A percentile compares a stretch with the other conserved stretches of the same genome.
Conservation (phyloP, 1,140 invertebrate genomes). For the Anoplolepis gracilipes region DNA sequence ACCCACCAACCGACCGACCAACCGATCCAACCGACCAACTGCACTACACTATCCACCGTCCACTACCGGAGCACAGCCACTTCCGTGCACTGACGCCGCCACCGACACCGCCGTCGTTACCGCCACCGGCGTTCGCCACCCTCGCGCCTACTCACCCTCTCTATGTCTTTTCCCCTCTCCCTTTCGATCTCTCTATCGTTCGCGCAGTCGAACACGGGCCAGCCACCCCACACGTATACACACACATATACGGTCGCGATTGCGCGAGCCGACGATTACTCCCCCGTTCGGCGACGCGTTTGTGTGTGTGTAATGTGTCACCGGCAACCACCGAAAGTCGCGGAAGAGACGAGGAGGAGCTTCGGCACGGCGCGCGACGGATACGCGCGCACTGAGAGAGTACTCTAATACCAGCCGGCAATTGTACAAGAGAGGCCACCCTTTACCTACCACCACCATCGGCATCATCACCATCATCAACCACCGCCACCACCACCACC, state of each 20-base stretch:
- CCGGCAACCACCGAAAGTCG: not conserved
- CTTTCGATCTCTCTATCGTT: slow-evolving; percentile 26
- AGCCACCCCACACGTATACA: slow-evolving; percentile 26
- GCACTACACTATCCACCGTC: slow-evolving; percentile 71
- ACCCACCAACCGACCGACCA: slow-evolving; percentile 49
- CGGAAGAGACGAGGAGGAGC: slow-evolving; percentile 53
- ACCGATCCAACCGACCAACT: slow-evolving; percentile 65
- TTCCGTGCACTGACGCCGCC: slow-evolving; percentile 60
- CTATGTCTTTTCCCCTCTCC: slow-evolving; percentile 28
- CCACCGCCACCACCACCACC: slow-evolving; percentile 50
- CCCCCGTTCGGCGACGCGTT: slow-evolving; percentile 2
- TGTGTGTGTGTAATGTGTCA: not conserved
- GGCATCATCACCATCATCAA: slow-evolving; percentile 22
- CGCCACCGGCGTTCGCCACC: slow-evolving; percentile 58
- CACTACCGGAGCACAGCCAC: slow-evolving; percentile 69
- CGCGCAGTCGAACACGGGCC: slow-evolving; percentile 35
- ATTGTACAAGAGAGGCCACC: slow-evolving; percentile 29
- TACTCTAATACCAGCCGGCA: slow-evolving; percentile 28
- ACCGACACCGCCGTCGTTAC: slow-evolving; percentile 42
- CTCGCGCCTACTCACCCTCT: slow-evolving; percentile 60
- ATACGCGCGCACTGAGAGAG: slow-evolving; percentile 77
- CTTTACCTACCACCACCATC: slow-evolving; percentile 54
- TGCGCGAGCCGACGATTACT: slow-evolving; percentile 30
- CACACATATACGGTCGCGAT: slow-evolving; percentile 11
- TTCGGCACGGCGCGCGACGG: slow-evolving; percentile 74